Percentiles rank a stretch among this genome's conserved stretches.
Evolutionary conservation across 2,888 invertebrate genomes (phyloP).

Genomic region (Anticlea derivata): DNA sequence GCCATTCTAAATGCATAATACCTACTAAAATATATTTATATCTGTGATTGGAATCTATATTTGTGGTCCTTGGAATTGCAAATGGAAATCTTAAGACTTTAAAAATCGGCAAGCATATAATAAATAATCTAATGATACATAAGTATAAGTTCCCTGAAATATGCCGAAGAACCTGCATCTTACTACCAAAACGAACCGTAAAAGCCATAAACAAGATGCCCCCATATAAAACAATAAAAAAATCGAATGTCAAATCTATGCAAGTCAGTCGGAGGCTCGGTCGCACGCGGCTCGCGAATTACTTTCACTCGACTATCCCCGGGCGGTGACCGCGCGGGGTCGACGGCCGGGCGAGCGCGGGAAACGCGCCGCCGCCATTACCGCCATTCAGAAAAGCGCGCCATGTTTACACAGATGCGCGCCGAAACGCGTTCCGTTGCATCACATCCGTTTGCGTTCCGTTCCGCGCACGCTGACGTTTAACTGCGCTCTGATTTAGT

Average conservation of each 20-base stretch:
- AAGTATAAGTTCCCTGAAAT: neutral
- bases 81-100: too few relatives aligned
- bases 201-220: neutral
- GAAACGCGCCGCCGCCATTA: conserved; percentile 66
- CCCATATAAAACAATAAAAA: conserved; percentile 25
- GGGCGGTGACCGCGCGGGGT: conserved; percentile 78
- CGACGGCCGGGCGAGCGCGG: conserved; percentile 77
- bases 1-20: too few relatives aligned
- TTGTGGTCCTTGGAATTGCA: neutral
- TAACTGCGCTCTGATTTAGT: conserved; percentile 66
- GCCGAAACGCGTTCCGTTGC: conserved; percentile 79
- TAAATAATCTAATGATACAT: too few relatives aligned
- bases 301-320: conserved; percentile 82
- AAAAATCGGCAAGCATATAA: too few relatives aligned
- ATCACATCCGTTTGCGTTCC: conserved; percentile 81
- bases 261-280: conserved; percentile 56
- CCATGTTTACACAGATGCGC: conserved; percentile 82
- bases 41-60: neutral
- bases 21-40: too few relatives aligned
- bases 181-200: neutral
- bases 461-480: conserved; percentile 66
- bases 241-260: conserved; percentile 27
- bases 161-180: neutral
- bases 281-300: conserved; percentile 79
- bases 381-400: conserved; percentile 80